These are phyloP conservation scores for Caradrina clavipalpis DNA, from an alignment of 2,888 invertebrate genomes.

Conservation along the genomic window DNA sequence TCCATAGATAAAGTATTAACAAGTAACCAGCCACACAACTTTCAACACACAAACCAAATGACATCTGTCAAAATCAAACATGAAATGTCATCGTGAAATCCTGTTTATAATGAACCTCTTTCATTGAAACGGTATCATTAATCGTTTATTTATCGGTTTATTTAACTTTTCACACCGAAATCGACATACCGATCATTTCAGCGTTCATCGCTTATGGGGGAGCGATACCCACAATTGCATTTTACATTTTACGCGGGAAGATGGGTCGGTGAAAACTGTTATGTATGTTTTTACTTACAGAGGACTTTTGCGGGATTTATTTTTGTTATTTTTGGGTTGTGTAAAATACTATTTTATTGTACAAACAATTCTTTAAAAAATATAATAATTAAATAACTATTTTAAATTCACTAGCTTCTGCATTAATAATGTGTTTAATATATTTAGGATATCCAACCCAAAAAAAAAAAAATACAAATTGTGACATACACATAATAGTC, in stretches of 20 bases:
- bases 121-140: constrained; percentile 33
- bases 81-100: constrained; percentile 17
- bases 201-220: constrained; percentile 23
- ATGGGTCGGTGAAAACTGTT: constrained; percentile 9
- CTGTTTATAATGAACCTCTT: constrained; percentile 29
- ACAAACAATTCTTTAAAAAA: too few species aligned
- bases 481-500: too few species aligned
- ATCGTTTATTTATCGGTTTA: constrained; percentile 50
- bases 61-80: constrained; percentile 20
- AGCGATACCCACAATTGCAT: constrained; percentile 23
- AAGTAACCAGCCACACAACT: background rate
- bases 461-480: too few species aligned
- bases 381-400: too few species aligned
- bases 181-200: constrained; percentile 43
- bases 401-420: too few species aligned
- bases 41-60: background rate
- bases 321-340: background rate
- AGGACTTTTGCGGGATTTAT: background rate
- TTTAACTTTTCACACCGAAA: constrained; percentile 48
- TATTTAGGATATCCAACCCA: too few species aligned
- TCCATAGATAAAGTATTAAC: too few species aligned
- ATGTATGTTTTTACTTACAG: constrained; percentile 13
- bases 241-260: constrained; percentile 39
- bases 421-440: too few species aligned
- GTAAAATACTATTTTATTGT: too few species aligned